Conservation (phyloP, 2,888 invertebrate genomes). For the Hirudinaria manillensis region DNA sequence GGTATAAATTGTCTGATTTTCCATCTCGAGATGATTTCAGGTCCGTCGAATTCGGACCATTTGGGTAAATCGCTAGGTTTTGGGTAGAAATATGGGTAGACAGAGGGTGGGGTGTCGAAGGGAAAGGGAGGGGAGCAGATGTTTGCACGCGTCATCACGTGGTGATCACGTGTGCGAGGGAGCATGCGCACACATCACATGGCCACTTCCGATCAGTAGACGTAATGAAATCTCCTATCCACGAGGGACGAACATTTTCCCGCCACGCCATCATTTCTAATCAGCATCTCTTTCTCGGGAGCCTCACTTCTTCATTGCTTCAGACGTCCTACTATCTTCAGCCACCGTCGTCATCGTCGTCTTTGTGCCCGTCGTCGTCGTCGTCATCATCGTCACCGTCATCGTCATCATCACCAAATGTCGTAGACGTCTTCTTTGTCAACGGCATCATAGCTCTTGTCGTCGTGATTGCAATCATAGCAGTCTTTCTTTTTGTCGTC, state of each 20-base stretch:
- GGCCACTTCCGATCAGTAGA: neutral
- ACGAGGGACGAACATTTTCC: neutral
- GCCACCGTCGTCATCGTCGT: neutral
- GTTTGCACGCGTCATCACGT: too few species aligned
- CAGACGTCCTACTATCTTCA: neutral
- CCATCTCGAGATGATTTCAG: too few species aligned
- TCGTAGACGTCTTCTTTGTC: neutral
- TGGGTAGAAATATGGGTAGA: too few species aligned
- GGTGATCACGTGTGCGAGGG: too few species aligned
- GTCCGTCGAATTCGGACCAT: too few species aligned
- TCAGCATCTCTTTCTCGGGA: neutral
- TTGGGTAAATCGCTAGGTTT: too few species aligned
- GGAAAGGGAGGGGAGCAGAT: too few species aligned
- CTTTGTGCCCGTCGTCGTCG: neutral
- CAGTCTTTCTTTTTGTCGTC: too few species aligned
- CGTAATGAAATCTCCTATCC: conserved; percentile 13
- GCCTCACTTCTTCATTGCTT: neutral
- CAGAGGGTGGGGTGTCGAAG: too few species aligned
- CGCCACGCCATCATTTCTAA: neutral
- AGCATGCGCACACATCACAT: conserved; percentile 6
- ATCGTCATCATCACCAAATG: neutral
- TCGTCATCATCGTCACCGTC: neutral
- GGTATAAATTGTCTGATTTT: too few species aligned
- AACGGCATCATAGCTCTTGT: neutral
- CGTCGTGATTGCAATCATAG: neutral